Evolutionary conservation across 2,888 invertebrate species (phyloP), one percentile per base, ranked within the genome.

Genomic region (Drosophila siamana): DNA sequence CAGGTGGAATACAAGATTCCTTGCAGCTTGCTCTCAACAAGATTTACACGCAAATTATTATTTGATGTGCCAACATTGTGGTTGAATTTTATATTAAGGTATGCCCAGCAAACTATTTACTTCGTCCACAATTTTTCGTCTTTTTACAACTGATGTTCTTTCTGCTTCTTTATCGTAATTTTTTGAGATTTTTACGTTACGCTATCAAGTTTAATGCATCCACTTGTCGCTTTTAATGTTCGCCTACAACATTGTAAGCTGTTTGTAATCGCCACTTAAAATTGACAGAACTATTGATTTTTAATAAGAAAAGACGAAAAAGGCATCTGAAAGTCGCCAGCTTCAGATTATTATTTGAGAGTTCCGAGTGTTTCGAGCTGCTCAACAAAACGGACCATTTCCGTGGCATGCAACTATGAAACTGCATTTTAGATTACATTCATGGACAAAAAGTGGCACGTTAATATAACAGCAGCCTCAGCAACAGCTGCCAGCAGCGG

Each of bases 41-140:
- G 15, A 51, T 40, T 26, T 26, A 24, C 26, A 15, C 7, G 4
- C 56, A 57, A 48, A 48, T 48, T 57, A 19, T 38, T 38, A 57
- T 56, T 36, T 47, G 6, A 26, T 26, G 15, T 15, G 1, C 26
- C 47, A 36, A 48, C 48, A 48, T 57, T 57, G 56, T 57, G 24
- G 47, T 16, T 24, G 16, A 24, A 4, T 26, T 47, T 47, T 16
- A 47, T 8, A 7, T 24, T n/a, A 15, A 55, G 24, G 6, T 47
- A n/a, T 8, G 26, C 26, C 6, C n/a, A 6, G 11, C 33, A 46
- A 24, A 15, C 13, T 6, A 7, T 8, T 19, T 13, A 13, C 22
- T 55, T 24, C 4, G 2, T n/a, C n/a, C 22, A 36, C 3, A 30
- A 19, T 30, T 30, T n/a, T 22, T 43, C 13, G 6, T 7, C 19